A percentile compares a stretch with the other conserved stretches of the same genome.
These are phyloP conservation scores for Melanogrammus aeglefinus DNA, from an alignment of 2,797 vertebrate species.

Conservation along the genomic window DNA sequence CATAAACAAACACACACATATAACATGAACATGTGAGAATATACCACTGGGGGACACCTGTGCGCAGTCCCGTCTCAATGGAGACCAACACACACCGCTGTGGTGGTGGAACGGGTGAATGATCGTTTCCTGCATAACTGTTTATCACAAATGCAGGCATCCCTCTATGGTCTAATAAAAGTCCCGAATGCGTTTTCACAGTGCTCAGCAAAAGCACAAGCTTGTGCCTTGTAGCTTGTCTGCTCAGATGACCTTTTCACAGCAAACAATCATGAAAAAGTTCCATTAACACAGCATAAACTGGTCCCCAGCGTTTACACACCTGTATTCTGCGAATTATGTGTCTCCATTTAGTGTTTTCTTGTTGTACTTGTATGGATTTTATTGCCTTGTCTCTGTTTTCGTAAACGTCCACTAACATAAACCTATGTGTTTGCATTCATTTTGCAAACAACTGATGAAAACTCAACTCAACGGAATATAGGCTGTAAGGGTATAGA, in stretches of 20 bases:
- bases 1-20: not conserved
- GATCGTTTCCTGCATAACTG: not conserved
- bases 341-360: not conserved
- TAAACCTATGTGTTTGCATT: not conserved
- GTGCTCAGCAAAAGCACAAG: not conserved
- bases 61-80: not conserved
- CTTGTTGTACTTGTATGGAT: not conserved
- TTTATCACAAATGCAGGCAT: not conserved
- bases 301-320: not conserved
- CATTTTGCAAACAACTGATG: not conserved
- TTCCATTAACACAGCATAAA: not conserved
- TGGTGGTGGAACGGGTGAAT: not conserved
- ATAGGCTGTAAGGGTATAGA: not conserved
- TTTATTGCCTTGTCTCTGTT: not conserved
- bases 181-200: not conserved
- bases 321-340: not conserved
- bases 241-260: not conserved
- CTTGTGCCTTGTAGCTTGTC: not conserved
- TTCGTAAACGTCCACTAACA: not conserved
- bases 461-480: not conserved
- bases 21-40: not conserved
- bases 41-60: not conserved
- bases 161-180: not conserved
- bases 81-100: not conserved
- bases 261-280: not conserved